Conservation (phyloP, 2,113 vertebrate genomes). For the Bujurquina vittata region DNA sequence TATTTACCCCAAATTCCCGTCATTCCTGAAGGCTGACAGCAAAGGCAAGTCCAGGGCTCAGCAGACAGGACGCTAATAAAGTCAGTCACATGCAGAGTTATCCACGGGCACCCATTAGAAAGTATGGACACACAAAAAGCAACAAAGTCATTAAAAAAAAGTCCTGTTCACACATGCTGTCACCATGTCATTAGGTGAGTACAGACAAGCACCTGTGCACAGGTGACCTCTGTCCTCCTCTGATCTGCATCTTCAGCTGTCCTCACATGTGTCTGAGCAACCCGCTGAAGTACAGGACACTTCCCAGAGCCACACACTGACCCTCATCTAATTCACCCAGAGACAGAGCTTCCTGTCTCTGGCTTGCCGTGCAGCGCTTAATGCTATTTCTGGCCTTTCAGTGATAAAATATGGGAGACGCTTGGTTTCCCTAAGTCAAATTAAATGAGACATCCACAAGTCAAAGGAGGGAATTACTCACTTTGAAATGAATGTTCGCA, state of each 20-base stretch:
- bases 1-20: slow-evolving; percentile 66
- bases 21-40: slow-evolving; percentile 72
- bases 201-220: slow-evolving; percentile 29
- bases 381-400: slow-evolving; percentile 22
- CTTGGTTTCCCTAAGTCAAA: slow-evolving; percentile 14
- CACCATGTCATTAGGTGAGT: neutral
- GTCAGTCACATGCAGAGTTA: slow-evolving; percentile 17
- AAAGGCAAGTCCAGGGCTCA: slow-evolving; percentile 26
- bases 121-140: slow-evolving; percentile 2
- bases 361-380: slow-evolving; percentile 6
- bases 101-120: neutral
- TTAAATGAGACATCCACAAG: slow-evolving; percentile 36
- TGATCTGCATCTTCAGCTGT: slow-evolving; percentile 59
- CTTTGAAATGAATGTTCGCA: neutral
- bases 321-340: slow-evolving; percentile 52
- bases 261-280: slow-evolving; percentile 14
- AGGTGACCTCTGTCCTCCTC: slow-evolving; percentile 11
- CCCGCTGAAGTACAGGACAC: slow-evolving; percentile 6
- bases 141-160: neutral
- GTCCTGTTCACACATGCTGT: neutral
- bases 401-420: slow-evolving; percentile 11
- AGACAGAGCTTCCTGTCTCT: slow-evolving; percentile 23
- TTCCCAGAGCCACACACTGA: slow-evolving; percentile 33
- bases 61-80: slow-evolving; percentile 40
- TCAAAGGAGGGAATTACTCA: slow-evolving; percentile 35